Conservation (phyloP, 2,888 invertebrate species). For the Bugula neritina region DNA sequence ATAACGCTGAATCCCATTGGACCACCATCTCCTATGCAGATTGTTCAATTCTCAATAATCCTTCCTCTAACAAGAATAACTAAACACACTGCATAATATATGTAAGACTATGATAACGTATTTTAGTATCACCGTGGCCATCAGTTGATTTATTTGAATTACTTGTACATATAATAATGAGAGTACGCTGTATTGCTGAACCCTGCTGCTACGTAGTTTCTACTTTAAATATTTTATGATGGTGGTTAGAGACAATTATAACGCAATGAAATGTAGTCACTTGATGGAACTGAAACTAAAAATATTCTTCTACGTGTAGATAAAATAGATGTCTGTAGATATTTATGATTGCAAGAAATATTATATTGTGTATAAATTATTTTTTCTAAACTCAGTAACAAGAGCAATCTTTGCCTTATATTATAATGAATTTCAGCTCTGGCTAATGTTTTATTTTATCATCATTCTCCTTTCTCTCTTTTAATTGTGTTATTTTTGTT, state of each 20-base stretch:
- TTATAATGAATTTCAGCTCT: too few relatives aligned
- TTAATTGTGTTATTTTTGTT: too few relatives aligned
- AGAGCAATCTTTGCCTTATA: not conserved
- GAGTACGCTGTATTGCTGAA: not conserved
- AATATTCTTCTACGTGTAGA: not conserved
- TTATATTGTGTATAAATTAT: constrained; percentile 26
- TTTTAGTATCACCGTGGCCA: too few relatives aligned
- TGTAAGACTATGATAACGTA: too few relatives aligned
- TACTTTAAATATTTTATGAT: not conserved
- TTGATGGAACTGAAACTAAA: not conserved
- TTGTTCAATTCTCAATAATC: not conserved
- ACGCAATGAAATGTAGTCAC: too few relatives aligned
- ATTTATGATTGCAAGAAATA: not conserved
- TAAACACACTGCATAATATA: too few relatives aligned
- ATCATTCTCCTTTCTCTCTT: too few relatives aligned
- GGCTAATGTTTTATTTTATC: too few relatives aligned
- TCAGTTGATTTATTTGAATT: too few relatives aligned
- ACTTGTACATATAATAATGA: too few relatives aligned
- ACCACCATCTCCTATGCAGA: not conserved
- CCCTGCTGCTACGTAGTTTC: not conserved
- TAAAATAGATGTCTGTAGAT: not conserved
- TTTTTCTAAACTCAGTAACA: not conserved
- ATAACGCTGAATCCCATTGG: not conserved
- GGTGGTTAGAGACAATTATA: too few relatives aligned
- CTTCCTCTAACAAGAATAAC: not conserved